phyloP scores from a whole-genome alignment of 2,797 vertebrate genomes.

The Caiman crocodilus region DNA sequence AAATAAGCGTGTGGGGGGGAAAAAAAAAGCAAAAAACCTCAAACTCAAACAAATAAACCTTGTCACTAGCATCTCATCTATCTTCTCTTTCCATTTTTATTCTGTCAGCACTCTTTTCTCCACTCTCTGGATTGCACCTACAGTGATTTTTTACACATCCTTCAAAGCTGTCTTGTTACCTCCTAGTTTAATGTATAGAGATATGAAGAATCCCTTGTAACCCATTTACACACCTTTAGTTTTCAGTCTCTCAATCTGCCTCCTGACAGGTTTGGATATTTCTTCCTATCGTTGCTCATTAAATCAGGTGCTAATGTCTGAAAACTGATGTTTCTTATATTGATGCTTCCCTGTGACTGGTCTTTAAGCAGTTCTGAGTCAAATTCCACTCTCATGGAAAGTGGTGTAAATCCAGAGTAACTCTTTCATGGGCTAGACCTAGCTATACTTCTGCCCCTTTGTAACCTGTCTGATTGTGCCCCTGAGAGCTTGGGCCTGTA shows the following conservation, averaged over 20 bases:
- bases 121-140: not conserved
- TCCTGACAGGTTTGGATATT: constrained; percentile 37
- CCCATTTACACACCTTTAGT: constrained; percentile 52
- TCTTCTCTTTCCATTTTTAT: constrained; percentile 60
- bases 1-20: not conserved
- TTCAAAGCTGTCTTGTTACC: constrained; percentile 66
- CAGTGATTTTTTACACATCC: constrained; percentile 51
- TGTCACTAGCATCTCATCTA: not conserved
- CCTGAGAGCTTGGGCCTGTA: not conserved
- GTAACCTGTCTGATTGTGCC: not conserved
- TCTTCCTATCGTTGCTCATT: constrained; percentile 31
- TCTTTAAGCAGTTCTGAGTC: constrained; percentile 28
- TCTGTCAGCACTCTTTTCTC: constrained; percentile 46
- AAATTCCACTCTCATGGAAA: not conserved
- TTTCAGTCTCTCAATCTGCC: constrained; percentile 40
- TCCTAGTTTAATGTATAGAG: constrained; percentile 57
- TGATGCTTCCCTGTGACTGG: constrained; percentile 24
- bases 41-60: not conserved
- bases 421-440: not conserved
- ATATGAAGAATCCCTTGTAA: constrained; percentile 48
- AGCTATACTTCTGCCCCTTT: not conserved
- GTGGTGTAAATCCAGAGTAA: not conserved
- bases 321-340: constrained; percentile 19
- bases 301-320: constrained; percentile 49
- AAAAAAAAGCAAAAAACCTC: not conserved